These are phyloP conservation scores for Oscheius sp. DNA, from an alignment of 2,888 invertebrate species.

Conservation along the genomic window DNA sequence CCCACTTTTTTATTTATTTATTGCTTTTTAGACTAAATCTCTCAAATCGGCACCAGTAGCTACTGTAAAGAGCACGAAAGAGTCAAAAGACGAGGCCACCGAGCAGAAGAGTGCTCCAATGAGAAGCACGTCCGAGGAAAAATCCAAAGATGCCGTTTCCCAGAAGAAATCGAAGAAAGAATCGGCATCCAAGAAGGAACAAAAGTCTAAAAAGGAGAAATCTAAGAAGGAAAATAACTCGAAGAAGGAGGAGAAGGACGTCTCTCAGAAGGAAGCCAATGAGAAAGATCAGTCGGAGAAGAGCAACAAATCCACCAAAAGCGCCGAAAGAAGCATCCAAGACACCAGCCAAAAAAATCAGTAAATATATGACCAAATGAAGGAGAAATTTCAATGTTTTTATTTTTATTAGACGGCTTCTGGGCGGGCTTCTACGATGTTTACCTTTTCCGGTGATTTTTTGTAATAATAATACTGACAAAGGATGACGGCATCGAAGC, in stretches of 20 bases:
- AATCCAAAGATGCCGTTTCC: neutral
- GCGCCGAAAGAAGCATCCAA: neutral
- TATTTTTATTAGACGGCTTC: neutral
- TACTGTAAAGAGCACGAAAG: too few relatives aligned
- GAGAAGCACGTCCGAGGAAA: neutral
- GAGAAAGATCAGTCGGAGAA: neutral
- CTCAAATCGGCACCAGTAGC: too few relatives aligned
- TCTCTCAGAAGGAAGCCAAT: neutral
- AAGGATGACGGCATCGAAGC: slow-evolving; percentile 74
- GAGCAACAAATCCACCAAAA: neutral
- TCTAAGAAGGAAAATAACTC: neutral
- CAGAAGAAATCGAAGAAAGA: neutral
- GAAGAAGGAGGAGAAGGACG: neutral
- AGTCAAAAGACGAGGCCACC: too few relatives aligned
- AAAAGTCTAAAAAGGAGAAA: too few relatives aligned
- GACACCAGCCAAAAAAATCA: neutral
- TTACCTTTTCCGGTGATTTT: neutral
- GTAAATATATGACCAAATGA: slow-evolving; percentile 3
- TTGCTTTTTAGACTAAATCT: neutral
- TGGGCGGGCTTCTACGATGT: neutral
- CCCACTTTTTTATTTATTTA: neutral
- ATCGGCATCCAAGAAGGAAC: neutral
- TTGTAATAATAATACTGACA: slow-evolving; percentile 70
- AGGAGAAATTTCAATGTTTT: slow-evolving; percentile 5
- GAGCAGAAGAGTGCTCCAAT: neutral